A percentile compares a stretch with the other conserved stretches of the same genome.
Conservation (phyloP, 2,797 vertebrate species). For the Coregonus sp. region DNA sequence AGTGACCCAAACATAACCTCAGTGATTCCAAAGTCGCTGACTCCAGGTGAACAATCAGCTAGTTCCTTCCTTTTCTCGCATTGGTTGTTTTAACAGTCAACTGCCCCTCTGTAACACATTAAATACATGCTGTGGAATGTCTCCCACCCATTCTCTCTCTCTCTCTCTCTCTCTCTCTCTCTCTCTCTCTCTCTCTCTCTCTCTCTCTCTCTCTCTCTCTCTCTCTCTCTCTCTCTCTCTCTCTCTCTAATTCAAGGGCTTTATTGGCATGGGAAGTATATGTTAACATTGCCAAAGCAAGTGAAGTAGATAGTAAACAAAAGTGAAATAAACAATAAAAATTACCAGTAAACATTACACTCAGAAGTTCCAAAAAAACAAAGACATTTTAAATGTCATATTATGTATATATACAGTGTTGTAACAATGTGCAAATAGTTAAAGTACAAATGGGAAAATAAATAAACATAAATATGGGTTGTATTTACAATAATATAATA, state of each 20-base stretch:
- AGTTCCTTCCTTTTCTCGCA: neutral
- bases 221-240: neutral
- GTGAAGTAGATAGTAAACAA: too few relatives aligned
- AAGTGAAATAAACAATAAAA: too few relatives aligned
- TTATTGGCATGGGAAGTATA: too few relatives aligned
- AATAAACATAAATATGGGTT: too few relatives aligned
- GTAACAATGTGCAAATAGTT: too few relatives aligned
- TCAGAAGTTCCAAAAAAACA: too few relatives aligned
- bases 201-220: neutral
- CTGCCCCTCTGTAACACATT: neutral
- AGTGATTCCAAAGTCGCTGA: neutral
- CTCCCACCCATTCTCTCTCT: neutral
- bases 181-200: neutral
- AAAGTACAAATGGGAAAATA: too few relatives aligned
- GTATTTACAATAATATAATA: too few relatives aligned
- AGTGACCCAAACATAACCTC: neutral
- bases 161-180: neutral
- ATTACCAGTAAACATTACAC: too few relatives aligned
- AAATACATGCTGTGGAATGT: neutral
- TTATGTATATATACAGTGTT: too few relatives aligned
- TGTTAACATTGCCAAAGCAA: too few relatives aligned
- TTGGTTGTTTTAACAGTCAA: neutral
- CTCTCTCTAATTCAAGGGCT: neutral
- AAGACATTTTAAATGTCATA: too few relatives aligned
- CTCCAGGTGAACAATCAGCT: slow-evolving; percentile 2